Conservation (phyloP, 2,888 invertebrate species). For the Drosophila antonietae region DNA sequence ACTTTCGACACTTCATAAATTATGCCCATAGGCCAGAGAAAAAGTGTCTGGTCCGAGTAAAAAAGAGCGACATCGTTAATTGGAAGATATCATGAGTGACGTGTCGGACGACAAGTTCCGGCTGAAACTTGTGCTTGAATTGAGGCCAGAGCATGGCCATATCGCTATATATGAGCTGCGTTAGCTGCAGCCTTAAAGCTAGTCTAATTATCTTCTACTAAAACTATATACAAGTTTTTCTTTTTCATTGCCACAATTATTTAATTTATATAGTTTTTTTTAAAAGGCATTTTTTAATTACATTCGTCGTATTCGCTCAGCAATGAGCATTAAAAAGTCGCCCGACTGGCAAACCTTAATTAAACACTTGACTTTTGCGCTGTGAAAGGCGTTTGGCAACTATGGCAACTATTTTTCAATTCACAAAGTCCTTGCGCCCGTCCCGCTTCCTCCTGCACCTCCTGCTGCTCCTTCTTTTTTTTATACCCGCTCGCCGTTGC, state of each 20-base stretch:
- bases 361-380: constrained; percentile 66
- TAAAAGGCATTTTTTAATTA: constrained; percentile 51
- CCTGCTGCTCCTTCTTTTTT: background rate
- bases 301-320: constrained; percentile 37
- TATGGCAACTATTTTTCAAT: constrained; percentile 72
- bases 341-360: constrained; percentile 63
- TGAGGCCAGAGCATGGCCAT: background rate
- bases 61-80: constrained; percentile 38
- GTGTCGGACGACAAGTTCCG: constrained; percentile 4
- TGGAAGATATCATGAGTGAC: constrained; percentile 50
- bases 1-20: constrained; percentile 52
- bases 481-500: constrained; percentile 4
- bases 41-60: constrained; percentile 11
- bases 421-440: constrained; percentile 50
- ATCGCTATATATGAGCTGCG: background rate
- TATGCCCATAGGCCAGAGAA: constrained; percentile 28
- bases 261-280: background rate
- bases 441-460: background rate
- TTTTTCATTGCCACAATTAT: background rate
- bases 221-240: background rate
- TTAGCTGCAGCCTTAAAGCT: background rate
- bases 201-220: background rate
- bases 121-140: background rate
- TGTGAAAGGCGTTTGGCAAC: constrained; percentile 60
- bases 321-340: constrained; percentile 59